These are phyloP conservation scores for Strongylocentrotus purpuratus DNA, from an alignment of 35 echinoderm and acorn worm species.

Conservation along the genomic window DNA sequence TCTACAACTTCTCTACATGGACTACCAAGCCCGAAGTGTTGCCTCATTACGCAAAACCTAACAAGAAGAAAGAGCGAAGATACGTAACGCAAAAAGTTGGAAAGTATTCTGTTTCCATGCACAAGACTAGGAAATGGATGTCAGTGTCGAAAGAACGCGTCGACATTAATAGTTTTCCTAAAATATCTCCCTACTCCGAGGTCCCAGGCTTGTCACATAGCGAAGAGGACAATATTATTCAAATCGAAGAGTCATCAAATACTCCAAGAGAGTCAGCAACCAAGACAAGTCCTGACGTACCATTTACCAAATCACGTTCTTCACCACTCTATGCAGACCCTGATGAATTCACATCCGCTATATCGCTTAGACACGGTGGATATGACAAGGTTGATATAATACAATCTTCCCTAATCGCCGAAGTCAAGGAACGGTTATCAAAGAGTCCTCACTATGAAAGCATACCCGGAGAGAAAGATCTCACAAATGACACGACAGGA, in stretches of 20 bases:
- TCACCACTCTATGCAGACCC: not conserved
- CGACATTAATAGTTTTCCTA: not conserved
- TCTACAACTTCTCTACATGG: not conserved
- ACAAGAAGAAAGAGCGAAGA: slow-evolving; percentile 1
- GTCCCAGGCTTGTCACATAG: not conserved
- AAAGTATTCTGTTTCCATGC: not conserved
- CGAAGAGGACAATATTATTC: not conserved
- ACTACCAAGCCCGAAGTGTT: not conserved
- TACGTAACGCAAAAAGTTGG: not conserved
- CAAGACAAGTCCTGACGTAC: not conserved
- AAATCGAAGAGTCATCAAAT: not conserved
- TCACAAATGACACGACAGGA: not conserved
- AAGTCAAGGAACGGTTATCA: not conserved
- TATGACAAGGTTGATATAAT: not conserved
- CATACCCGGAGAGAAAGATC: not conserved
- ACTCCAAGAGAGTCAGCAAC: not conserved
- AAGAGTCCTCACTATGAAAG: not conserved
- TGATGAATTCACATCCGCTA: not conserved
- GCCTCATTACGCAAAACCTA: not conserved
- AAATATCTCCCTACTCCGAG: not conserved
- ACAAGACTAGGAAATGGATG: slow-evolving; percentile 21
- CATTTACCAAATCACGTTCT: not conserved
- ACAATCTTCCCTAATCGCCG: not conserved
- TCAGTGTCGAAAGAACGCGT: not conserved
- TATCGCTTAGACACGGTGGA: not conserved